Evolutionary conservation across 2,113 vertebrate species (phyloP).

Genomic region (Psittacula cyanocephala): DNA sequence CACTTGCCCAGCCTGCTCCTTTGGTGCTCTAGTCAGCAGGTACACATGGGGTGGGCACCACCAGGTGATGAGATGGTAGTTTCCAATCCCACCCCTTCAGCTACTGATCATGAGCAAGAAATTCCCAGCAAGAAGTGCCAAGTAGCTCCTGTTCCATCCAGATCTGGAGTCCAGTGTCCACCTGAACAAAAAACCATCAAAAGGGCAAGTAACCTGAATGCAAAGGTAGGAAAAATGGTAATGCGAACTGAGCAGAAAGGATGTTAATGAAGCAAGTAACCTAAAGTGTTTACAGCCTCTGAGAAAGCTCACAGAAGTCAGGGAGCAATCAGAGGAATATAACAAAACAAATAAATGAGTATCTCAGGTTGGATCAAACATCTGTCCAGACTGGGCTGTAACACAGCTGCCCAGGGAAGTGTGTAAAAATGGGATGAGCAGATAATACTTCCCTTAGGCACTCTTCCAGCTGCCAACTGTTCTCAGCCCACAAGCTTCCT

Average conservation of each 20-base stretch:
- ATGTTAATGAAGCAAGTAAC: background rate
- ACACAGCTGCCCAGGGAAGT: constrained; percentile 6
- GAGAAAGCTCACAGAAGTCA: background rate
- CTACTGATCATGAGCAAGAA: background rate
- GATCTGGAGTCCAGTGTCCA: background rate
- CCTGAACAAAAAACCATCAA: background rate
- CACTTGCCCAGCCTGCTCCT: background rate
- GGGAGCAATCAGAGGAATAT: background rate
- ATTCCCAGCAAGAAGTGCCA: background rate
- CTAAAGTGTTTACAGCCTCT: background rate
- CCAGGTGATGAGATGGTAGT: background rate
- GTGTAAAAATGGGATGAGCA: constrained; percentile 6
- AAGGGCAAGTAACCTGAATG: background rate
- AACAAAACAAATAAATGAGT: background rate
- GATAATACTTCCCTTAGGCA: constrained; percentile 24
- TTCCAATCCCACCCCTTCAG: background rate
- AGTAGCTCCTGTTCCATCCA: background rate
- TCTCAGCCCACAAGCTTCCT: background rate
- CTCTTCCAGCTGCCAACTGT: background rate
- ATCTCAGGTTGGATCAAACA: background rate
- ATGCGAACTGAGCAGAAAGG: background rate
- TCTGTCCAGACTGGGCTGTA: background rate
- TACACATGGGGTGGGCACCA: background rate
- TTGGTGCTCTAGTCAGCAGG: background rate
- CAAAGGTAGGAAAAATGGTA: accelerated